Base-by-base conservation (phyloP, 2,888 invertebrate genomes). In the Pristionchus fissidentatus region DNA sequence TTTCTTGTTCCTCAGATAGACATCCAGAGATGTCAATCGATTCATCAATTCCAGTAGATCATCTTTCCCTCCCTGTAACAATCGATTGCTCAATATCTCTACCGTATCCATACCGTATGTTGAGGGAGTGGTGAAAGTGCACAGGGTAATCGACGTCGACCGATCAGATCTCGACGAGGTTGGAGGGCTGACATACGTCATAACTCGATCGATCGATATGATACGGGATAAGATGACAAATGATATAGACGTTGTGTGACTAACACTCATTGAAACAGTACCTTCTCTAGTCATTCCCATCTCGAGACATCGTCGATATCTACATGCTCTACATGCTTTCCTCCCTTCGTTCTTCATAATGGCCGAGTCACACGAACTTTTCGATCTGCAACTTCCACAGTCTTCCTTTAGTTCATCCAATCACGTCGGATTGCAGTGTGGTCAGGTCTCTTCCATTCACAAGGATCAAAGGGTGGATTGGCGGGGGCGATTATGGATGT, bases 201-300 rank as follows among this genome's bases (percentile, higher is more conserved):
- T n/a, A n/a, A n/a, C n/a, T 49, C 19, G 13, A 15, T 26, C 19
- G n/a, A 60, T n/a, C 8, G 7, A 60, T 26, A 60, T 26, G n/a
- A 15, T 8, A 60, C 8, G 62, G 19, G 8, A 10, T 26, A 8
- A 15, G 7, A 60, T 60, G 8, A 15, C 7, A 60, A 60, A 60
- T 26, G n/a, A 15, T 8, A 60, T 60, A 15, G n/a, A 52, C 35
- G 32, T 52, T 7, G 32, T 35, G 5, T 1, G 52, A 35, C 35
- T 35, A 15, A 43, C 52, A 35, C 43, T 32, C 26, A 35, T n/a
- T n/a, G n/a, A n/a, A 57, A 19, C 5, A 62, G 19, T 57, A 92
- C 91, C 91, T 85, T 92, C 92, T 73, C 88, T 88, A 62, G 87
- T 90, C 92, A 92, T 92, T 38, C 92, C 92, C 85, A 87, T 87